These are phyloP conservation scores for Drosophila parvula DNA, from an alignment of 1,140 invertebrate species.

Conservation along the genomic window DNA sequence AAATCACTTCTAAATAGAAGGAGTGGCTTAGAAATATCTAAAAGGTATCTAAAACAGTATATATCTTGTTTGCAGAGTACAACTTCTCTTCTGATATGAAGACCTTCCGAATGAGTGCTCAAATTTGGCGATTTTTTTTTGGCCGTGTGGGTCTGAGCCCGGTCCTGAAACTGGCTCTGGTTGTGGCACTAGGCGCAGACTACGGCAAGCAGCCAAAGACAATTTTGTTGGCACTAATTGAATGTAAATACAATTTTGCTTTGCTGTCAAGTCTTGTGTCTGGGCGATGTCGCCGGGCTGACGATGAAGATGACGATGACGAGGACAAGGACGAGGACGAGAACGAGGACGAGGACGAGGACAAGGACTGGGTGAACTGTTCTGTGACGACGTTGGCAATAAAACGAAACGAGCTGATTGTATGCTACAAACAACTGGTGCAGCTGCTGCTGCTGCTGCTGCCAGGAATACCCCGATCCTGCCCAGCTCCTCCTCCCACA, in stretches of 20 bases:
- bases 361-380: conserved; percentile 17
- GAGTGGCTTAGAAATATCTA: not conserved
- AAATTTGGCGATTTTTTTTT: conserved; percentile 19
- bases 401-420: conserved; percentile 82
- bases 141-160: conserved; percentile 19
- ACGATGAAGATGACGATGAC: conserved; percentile 38
- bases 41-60: not conserved
- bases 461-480: conserved; percentile 21
- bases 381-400: conserved; percentile 74
- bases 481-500: not conserved
- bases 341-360: not conserved
- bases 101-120: conserved; percentile 1
- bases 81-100: not conserved
- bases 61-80: not conserved
- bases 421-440: conserved; percentile 79
- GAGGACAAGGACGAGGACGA: not conserved
- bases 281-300: conserved; percentile 57
- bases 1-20: not conserved
- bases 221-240: conserved; percentile 83
- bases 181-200: conserved; percentile 58
- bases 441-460: conserved; percentile 42
- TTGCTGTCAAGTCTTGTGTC: conserved; percentile 82
- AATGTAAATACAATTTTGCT: conserved; percentile 83
- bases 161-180: conserved; percentile 9
- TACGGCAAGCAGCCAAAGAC: conserved; percentile 79